Conservation (phyloP, 2,888 invertebrate genomes). For the Chrysolina americana region DNA sequence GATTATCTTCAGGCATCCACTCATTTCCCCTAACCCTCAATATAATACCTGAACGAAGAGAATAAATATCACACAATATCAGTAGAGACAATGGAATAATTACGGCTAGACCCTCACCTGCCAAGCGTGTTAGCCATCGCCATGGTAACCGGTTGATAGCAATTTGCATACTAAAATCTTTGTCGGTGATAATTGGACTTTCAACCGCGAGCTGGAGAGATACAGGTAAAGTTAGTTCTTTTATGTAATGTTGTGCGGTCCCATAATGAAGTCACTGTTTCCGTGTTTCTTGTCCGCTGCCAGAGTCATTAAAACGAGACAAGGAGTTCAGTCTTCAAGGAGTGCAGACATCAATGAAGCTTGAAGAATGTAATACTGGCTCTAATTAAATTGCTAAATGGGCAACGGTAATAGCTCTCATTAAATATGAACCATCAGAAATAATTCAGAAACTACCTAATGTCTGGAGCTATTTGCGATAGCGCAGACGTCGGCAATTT, state of each 20-base stretch:
- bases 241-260: slow-evolving; percentile 8
- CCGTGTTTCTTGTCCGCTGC: slow-evolving; percentile 21
- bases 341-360: slow-evolving; percentile 24
- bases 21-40: slow-evolving; percentile 18
- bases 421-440: too few species aligned
- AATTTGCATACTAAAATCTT: slow-evolving; percentile 66
- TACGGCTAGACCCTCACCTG: slow-evolving; percentile 64
- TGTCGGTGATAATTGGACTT: slow-evolving; percentile 62
- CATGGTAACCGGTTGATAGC: slow-evolving; percentile 61
- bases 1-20: slow-evolving; percentile 49
- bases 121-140: slow-evolving; percentile 60
- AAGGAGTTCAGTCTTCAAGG: slow-evolving; percentile 13
- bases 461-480: too few species aligned
- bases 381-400: background rate
- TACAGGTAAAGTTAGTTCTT: slow-evolving; percentile 40
- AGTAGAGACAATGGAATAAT: slow-evolving; percentile 67
- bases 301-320: slow-evolving; percentile 29
- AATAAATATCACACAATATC: slow-evolving; percentile 60
- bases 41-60: slow-evolving; percentile 53
- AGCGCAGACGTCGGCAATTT: too few species aligned
- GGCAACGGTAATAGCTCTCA: background rate
- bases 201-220: slow-evolving; percentile 49
- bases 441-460: too few species aligned
- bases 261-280: slow-evolving; percentile 27
- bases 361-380: background rate